Evolutionary conservation across 2,888 invertebrate species (phyloP), one percentile per base, ranked within the genome.

Genomic region (Melangyna quadrimaculata): DNA sequence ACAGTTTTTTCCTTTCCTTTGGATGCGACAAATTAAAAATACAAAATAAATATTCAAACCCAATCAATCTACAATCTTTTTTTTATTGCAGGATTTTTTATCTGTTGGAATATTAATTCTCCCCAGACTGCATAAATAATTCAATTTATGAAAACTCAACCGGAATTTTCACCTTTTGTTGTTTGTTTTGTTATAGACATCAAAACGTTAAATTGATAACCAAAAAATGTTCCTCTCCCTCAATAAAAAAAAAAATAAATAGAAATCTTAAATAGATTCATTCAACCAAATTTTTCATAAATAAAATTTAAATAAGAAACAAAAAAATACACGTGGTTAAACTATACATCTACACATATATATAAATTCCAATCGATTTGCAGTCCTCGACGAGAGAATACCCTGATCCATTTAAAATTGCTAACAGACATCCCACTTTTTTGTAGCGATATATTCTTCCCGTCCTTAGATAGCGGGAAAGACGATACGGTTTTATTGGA

Each of bases 191-290:
- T 63, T 71, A 63, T 32, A 40, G 37, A 24, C 43, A 17, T 32
- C 51, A 78, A 55, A 70, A 65, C 7, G 22, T 71, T 63, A 59
- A 78, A 71, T 63, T 63, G 53, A 78, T 78, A 63, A 55, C 40
- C 14, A 63, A 63, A 61, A 61, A 35, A 63, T 40, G 59, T 48
- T 59, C 70, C 32, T 70, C 17, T n/a, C 8, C 43, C n/a, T n/a
- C n/a, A 27, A 29, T 1, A 29, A 12, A 12, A 22, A n/a, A 27
- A 12, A 14, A 27, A 17, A 61, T 12, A 22, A 12, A 19, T 27
- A 57, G 48, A 65, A 70, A 45, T 24, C n/a, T 8, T 51, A 51
- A 69, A 69, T 43, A 70, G 32, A 69, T 70, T 67, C 32, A 32
- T 29, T 59, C 59, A 37, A 2, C 55, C 17, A 24, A 35, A n/a